Evolutionary conservation across 1,140 invertebrate genomes (phyloP).

Genomic region (Drosophila varians): DNA sequence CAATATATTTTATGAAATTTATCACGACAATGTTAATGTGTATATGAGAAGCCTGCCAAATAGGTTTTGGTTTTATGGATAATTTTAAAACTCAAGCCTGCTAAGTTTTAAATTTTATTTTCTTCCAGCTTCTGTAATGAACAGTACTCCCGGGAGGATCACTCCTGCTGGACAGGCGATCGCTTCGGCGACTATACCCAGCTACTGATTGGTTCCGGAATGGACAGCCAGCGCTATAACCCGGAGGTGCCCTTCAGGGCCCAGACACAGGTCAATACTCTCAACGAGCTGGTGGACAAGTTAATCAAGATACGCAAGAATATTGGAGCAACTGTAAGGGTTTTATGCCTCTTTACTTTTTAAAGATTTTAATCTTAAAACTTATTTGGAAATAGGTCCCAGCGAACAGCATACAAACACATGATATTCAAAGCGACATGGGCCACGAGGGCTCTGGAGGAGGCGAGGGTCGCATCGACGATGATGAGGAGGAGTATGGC

Average conservation of each 20-base stretch:
- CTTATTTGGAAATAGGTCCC: constrained; percentile 47
- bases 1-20: constrained; percentile 4
- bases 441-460: constrained; percentile 78
- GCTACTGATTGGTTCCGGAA: constrained; percentile 58
- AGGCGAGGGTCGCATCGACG: constrained; percentile 60
- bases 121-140: constrained; percentile 70
- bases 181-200: constrained; percentile 81
- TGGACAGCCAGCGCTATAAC: constrained; percentile 78
- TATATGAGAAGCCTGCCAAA: not conserved
- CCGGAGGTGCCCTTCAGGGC: constrained; percentile 76
- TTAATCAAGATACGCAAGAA: constrained; percentile 78
- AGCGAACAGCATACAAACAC: constrained; percentile 39
- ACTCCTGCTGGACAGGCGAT: constrained; percentile 82
- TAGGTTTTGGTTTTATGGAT: not conserved
- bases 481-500: constrained; percentile 79
- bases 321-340: constrained; percentile 70
- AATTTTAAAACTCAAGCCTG: constrained; percentile 3
- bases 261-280: constrained; percentile 50
- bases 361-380: not conserved
- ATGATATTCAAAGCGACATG: constrained; percentile 82
- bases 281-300: constrained; percentile 78
- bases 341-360: accelerated
- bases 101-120: constrained; percentile 12
- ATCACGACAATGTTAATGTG: not conserved
- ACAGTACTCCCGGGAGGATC: constrained; percentile 68